A percentile compares a stretch with the other conserved stretches of the same genome.
phyloP scores from a whole-genome alignment of 2,113 vertebrate species.

The Macrotis lagotis region DNA sequence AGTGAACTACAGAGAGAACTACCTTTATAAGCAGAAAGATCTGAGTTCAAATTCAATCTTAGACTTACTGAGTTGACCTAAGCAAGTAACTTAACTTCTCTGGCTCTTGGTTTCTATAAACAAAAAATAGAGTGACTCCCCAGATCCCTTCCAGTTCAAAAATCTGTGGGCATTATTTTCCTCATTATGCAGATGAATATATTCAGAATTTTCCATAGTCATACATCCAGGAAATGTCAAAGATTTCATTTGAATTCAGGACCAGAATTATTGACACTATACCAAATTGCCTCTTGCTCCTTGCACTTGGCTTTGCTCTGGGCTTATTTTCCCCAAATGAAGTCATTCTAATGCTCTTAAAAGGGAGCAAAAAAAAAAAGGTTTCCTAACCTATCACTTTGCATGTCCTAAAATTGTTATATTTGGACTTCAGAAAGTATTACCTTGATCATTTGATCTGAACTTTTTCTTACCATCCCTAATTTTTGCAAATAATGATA shows the following conservation, averaged over 20 bases:
- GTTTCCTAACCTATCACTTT: neutral
- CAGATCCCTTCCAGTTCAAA: neutral
- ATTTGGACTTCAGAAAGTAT: neutral
- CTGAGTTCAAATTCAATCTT: neutral
- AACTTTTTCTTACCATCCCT: neutral
- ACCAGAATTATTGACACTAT: neutral
- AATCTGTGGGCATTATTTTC: neutral
- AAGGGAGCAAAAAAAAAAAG: neutral
- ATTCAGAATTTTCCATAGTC: neutral
- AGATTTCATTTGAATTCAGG: neutral
- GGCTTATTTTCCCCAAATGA: neutral
- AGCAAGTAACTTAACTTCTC: neutral
- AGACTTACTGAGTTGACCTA: neutral
- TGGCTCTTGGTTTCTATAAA: neutral
- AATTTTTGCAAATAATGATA: neutral
- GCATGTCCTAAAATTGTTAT: neutral
- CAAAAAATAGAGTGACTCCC: neutral
- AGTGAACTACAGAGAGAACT: no score
- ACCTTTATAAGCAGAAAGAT: neutral
- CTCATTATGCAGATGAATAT: neutral
- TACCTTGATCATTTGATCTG: constrained; percentile 14
- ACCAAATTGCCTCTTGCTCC: neutral
- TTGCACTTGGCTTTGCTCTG: neutral
- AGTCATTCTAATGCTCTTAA: neutral
- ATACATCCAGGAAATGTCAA: neutral